Evolutionary conservation across 2,888 invertebrate genomes (phyloP).

Genomic region (Meghimatium bilineatum): DNA sequence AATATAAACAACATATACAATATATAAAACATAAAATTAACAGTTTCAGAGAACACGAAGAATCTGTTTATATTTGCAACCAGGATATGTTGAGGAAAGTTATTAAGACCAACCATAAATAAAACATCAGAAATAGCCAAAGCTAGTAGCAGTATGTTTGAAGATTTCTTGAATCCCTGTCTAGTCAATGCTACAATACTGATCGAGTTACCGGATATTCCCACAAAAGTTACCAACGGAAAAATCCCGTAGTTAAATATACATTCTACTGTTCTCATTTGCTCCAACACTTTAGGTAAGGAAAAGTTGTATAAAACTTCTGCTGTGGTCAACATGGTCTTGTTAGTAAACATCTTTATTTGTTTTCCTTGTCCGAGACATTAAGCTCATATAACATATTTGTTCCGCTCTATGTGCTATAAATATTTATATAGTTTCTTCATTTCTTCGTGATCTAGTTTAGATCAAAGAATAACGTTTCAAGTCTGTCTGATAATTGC

Average conservation of each 20-base stretch:
- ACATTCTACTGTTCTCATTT: too few relatives aligned
- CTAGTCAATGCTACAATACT: not conserved
- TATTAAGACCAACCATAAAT: not conserved
- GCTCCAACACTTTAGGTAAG: too few relatives aligned
- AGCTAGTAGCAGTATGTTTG: constrained; percentile 6
- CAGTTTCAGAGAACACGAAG: not conserved
- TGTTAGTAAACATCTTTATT: too few relatives aligned
- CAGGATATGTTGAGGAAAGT: not conserved
- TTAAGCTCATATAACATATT: too few relatives aligned
- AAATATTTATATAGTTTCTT: too few relatives aligned
- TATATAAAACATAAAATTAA: not conserved
- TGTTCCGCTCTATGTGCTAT: too few relatives aligned
- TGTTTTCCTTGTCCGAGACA: too few relatives aligned
- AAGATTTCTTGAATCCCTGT: not conserved
- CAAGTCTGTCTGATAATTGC: too few relatives aligned
- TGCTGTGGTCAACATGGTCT: too few relatives aligned
- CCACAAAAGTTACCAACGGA: not conserved
- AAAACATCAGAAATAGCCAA: not conserved
- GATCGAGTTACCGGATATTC: not conserved
- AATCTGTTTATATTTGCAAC: not conserved
- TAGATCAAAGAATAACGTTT: too few relatives aligned
- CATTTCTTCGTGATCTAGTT: too few relatives aligned
- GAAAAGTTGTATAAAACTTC: too few relatives aligned
- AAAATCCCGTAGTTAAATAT: not conserved
- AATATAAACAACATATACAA: not conserved